Evolutionary conservation across 2,888 invertebrate species (phyloP).

Genomic region (Dryococelus australis): DNA sequence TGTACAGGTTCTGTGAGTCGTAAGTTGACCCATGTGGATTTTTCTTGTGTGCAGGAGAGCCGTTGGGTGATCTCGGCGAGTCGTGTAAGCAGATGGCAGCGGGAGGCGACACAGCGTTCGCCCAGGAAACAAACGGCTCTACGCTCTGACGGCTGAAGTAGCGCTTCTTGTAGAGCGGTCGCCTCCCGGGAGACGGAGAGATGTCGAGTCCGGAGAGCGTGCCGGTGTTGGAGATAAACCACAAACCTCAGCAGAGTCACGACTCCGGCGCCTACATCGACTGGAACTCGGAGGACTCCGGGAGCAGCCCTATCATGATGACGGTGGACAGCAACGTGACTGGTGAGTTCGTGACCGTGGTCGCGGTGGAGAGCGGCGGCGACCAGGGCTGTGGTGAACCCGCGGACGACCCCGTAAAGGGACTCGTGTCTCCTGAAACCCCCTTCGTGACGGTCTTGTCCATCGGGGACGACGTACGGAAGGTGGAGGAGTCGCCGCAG

Average conservation of each 20-base stretch:
- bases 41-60: neutral
- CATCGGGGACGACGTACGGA: slow-evolving; percentile 39
- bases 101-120: neutral
- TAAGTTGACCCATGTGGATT: neutral
- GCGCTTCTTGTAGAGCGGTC: neutral
- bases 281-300: slow-evolving; percentile 50
- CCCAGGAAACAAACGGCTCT: neutral
- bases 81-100: neutral
- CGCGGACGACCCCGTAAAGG: slow-evolving; percentile 35
- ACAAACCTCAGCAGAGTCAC: slow-evolving; percentile 52
- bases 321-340: slow-evolving; percentile 38
- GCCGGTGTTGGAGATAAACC: slow-evolving; percentile 38
- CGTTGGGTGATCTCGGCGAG: neutral
- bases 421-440: neutral
- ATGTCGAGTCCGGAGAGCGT: slow-evolving; percentile 19
- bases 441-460: slow-evolving; percentile 48
- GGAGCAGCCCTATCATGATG: slow-evolving; percentile 41
- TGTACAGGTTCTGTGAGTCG: too few species aligned
- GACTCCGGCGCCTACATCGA: slow-evolving; percentile 54
- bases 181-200: neutral
- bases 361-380: slow-evolving; percentile 62
- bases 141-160: neutral
- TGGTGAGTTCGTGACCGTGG: slow-evolving; percentile 67
- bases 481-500: slow-evolving; percentile 56
- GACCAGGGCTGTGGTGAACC: slow-evolving; percentile 52